Evolutionary conservation across 1,140 invertebrate species (phyloP).

Genomic region (Spodoptera litura): DNA sequence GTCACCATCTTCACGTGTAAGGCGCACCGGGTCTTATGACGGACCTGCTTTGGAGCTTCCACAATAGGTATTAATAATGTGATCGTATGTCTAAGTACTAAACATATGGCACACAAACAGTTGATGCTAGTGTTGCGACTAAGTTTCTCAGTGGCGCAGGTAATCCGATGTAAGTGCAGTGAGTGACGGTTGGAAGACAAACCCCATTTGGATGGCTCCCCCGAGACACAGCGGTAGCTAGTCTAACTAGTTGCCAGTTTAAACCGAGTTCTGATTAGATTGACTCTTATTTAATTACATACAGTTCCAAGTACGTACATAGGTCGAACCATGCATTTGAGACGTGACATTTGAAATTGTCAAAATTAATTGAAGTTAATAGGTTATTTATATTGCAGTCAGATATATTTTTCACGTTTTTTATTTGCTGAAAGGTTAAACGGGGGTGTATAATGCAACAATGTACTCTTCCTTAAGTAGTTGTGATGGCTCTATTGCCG

Average conservation of each 20-base stretch:
- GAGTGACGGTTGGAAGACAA: constrained; percentile 38
- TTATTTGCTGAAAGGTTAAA: too few species aligned
- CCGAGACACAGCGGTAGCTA: background rate
- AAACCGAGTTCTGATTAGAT: constrained; percentile 46
- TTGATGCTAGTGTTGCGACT: background rate
- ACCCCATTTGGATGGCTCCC: constrained; percentile 23
- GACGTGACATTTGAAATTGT: background rate
- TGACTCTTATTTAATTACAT: constrained; percentile 45
- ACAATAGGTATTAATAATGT: too few species aligned
- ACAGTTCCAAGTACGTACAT: background rate
- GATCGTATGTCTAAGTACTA: too few species aligned
- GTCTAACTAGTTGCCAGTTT: constrained; percentile 39
- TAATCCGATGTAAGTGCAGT: constrained; percentile 20
- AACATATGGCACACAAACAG: background rate
- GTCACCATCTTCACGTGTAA: too few species aligned
- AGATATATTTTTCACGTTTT: too few species aligned
- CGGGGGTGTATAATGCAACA: too few species aligned
- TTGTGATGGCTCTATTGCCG: too few species aligned
- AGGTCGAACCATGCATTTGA: background rate
- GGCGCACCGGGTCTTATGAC: too few species aligned
- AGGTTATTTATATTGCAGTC: too few species aligned
- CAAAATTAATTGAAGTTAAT: background rate
- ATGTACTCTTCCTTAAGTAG: too few species aligned
- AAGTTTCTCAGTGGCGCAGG: background rate
- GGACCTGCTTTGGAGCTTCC: too few species aligned